phyloP scores from a whole-genome alignment of 2,797 vertebrate genomes.

The Podarcis siculus region DNA sequence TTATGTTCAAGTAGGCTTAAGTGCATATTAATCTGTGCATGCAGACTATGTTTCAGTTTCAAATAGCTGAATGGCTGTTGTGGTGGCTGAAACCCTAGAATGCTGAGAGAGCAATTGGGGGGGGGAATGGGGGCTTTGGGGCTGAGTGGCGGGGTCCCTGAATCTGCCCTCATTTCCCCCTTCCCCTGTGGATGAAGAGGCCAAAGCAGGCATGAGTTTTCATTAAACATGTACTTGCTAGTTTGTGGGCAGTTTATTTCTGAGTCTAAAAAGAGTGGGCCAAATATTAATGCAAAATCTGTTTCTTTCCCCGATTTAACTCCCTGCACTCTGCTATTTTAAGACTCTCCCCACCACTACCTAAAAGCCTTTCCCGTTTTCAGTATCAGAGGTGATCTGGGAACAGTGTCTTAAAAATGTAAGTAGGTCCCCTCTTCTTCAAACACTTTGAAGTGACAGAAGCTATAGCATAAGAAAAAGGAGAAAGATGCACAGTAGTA shows the following conservation, averaged over 20 bases:
- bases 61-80: slow-evolving; percentile 9
- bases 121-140: not conserved
- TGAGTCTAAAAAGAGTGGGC: not conserved
- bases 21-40: slow-evolving; percentile 21
- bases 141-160: not conserved
- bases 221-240: not conserved
- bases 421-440: too few species aligned
- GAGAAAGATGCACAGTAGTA: too few species aligned
- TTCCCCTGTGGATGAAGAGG: not conserved
- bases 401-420: too few species aligned
- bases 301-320: not conserved
- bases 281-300: not conserved
- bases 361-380: not conserved
- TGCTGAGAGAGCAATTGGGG: not conserved
- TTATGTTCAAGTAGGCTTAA: slow-evolving; percentile 67
- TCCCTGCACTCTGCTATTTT: not conserved
- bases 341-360: not conserved
- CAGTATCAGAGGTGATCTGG: too few species aligned
- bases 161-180: not conserved
- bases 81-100: slow-evolving; percentile 1
- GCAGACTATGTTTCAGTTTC: slow-evolving; percentile 8
- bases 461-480: too few species aligned
- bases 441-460: too few species aligned
- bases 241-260: not conserved
- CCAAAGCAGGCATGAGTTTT: not conserved